phyloP scores from a whole-genome alignment of 2,888 invertebrate genomes.

The Hedychridium roseum region DNA sequence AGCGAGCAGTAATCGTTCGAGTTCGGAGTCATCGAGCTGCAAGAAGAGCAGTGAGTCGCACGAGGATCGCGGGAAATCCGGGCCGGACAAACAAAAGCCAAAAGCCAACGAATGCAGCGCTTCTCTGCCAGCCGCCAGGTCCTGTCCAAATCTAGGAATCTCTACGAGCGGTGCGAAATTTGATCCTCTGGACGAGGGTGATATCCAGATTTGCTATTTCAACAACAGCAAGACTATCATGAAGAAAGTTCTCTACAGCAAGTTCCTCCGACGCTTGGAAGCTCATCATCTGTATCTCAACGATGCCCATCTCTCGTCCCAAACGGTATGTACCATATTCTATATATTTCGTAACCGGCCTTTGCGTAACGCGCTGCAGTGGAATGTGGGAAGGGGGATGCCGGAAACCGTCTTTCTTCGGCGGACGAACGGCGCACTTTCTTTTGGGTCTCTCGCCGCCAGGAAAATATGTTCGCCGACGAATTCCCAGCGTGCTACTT shows the following conservation, averaged over 20 bases:
- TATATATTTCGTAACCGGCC: too few relatives aligned
- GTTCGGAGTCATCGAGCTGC: too few relatives aligned
- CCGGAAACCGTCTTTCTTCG: too few relatives aligned
- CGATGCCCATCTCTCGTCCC: conserved; percentile 74
- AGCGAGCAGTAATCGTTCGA: conserved; percentile 23
- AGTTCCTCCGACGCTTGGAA: conserved; percentile 81
- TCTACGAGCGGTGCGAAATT: conserved; percentile 67
- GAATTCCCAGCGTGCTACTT: too few relatives aligned
- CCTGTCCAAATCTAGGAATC: conserved; percentile 65
- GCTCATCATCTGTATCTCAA: conserved; percentile 76
- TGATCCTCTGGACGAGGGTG: conserved; percentile 77
- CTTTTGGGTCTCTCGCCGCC: too few relatives aligned
- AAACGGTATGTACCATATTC: conserved; percentile 73
- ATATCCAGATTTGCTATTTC: conserved; percentile 77
- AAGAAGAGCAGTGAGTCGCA: too few relatives aligned
- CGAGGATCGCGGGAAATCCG: conserved; percentile 19
- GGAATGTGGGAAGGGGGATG: too few relatives aligned
- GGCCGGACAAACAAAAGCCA: conserved; percentile 39
- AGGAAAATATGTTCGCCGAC: too few relatives aligned
- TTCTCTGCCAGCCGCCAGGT: conserved; percentile 64
- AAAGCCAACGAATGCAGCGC: too few relatives aligned
- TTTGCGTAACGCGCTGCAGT: too few relatives aligned
- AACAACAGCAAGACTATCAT: conserved; percentile 81
- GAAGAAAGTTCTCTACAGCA: conserved; percentile 80
- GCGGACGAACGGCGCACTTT: too few relatives aligned